Conservation (phyloP, 2,797 vertebrate genomes). For the Pantherophis alleghaniensis region DNA sequence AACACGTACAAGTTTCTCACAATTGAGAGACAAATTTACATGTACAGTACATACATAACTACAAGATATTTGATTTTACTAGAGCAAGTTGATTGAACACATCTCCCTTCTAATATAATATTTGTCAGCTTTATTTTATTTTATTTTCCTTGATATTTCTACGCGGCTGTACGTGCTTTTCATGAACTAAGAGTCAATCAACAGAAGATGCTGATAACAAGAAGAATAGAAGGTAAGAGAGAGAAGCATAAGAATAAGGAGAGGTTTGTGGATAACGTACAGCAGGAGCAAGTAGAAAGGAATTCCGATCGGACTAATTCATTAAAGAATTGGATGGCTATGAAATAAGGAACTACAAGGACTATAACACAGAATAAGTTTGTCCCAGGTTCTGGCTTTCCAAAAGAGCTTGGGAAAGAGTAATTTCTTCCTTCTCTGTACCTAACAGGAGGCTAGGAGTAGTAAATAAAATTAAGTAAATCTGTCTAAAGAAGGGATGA, state of each 20-base stretch:
- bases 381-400: background rate
- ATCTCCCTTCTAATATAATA: background rate
- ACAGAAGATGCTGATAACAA: background rate
- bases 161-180: background rate
- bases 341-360: background rate
- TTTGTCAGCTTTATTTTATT: background rate
- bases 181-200: background rate
- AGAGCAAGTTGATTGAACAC: background rate
- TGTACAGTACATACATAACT: too few relatives aligned
- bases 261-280: background rate
- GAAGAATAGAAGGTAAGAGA: background rate
- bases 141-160: background rate
- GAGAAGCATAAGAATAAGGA: background rate
- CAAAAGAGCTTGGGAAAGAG: background rate
- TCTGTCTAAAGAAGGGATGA: background rate
- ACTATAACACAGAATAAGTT: background rate
- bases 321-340: background rate
- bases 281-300: background rate
- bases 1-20: too few relatives aligned
- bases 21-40: too few relatives aligned
- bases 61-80: background rate
- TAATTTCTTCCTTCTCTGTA: background rate
- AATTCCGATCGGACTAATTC: background rate
- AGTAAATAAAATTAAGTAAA: background rate
- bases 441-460: background rate